Evolutionary conservation across 2,888 invertebrate genomes (phyloP).

Genomic region (Syrphus vitripennis): DNA sequence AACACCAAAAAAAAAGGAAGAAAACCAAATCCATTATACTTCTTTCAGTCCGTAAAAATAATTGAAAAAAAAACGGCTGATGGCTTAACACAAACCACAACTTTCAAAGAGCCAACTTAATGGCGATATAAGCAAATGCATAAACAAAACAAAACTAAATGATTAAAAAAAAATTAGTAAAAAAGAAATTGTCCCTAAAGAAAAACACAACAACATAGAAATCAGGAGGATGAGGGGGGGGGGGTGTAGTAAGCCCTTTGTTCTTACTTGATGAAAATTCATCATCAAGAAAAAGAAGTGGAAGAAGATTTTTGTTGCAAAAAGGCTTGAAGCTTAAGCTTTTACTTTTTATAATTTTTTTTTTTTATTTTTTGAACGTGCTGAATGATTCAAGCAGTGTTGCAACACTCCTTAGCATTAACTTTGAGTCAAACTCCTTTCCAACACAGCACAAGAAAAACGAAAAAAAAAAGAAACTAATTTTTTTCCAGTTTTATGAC

Average conservation of each 20-base stretch:
- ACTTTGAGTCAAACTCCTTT: constrained; percentile 35
- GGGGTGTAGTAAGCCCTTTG: constrained; percentile 17
- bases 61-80: not conserved
- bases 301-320: not conserved
- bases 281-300: constrained; percentile 26
- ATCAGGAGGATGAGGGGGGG: not conserved
- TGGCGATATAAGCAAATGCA: constrained; percentile 18
- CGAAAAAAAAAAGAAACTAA: not conserved
- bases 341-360: constrained; percentile 1
- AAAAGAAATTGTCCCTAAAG: not conserved
- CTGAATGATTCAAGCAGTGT: constrained; percentile 21
- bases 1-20: constrained; percentile 9
- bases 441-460: no score
- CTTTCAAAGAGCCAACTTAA: constrained; percentile 24
- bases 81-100: not conserved
- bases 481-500: not conserved
- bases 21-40: constrained; percentile 54
- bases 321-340: constrained; percentile 39
- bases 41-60: constrained; percentile 51
- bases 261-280: constrained; percentile 21
- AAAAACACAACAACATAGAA: not conserved
- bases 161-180: constrained; percentile 1
- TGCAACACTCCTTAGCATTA: constrained; percentile 9
- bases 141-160: constrained; percentile 18
- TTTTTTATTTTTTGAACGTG: not conserved